Evolutionary conservation across 2,797 vertebrate genomes (phyloP).

Genomic region (Tiaroga cobitis): DNA sequence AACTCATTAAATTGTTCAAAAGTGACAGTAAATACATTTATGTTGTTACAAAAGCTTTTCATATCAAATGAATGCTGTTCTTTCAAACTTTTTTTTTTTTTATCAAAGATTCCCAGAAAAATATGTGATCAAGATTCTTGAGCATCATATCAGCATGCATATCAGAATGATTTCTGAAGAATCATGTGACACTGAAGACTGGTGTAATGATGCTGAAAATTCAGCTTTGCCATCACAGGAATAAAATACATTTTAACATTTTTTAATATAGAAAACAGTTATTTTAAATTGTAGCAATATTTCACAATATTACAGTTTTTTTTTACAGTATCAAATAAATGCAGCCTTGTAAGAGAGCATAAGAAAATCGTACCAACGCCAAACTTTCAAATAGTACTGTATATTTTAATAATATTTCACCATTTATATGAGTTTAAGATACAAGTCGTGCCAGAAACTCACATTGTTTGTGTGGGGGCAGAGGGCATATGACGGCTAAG

Average conservation of each 20-base stretch:
- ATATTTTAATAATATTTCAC: neutral
- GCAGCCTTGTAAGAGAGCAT: neutral
- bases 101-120: too few relatives aligned
- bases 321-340: neutral
- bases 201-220: neutral
- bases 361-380: too few relatives aligned
- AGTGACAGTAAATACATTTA: neutral
- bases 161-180: neutral
- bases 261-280: neutral
- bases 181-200: neutral
- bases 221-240: neutral
- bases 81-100: neutral
- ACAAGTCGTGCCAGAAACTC: neutral
- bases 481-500: conserved; percentile 41
- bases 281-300: neutral
- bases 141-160: neutral
- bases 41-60: neutral
- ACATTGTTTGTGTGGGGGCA: neutral
- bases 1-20: neutral
- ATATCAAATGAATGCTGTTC: neutral
- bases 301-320: neutral
- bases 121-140: too few relatives aligned
- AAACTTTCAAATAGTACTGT: neutral
- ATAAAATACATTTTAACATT: neutral
- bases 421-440: neutral